Evolutionary conservation across 2,113 vertebrate genomes (phyloP).

Genomic region (Elephas maximus): DNA sequence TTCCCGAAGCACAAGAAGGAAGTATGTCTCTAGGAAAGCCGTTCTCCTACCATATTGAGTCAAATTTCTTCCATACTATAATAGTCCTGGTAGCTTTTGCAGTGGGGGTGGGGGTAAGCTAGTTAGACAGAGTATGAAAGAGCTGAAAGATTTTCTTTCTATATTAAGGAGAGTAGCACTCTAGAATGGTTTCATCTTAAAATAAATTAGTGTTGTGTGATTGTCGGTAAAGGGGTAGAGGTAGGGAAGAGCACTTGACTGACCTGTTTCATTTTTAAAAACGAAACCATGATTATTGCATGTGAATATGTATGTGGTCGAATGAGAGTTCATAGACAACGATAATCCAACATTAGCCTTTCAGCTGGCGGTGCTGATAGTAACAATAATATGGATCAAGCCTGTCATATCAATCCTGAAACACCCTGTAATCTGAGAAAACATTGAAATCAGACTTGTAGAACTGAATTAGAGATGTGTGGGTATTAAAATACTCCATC

Average conservation of each 20-base stretch:
- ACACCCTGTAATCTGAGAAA: slow-evolving; percentile 87
- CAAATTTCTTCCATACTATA: slow-evolving; percentile 57
- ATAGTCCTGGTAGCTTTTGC: slow-evolving; percentile 58
- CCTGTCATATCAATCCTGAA: slow-evolving; percentile 85
- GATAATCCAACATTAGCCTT: slow-evolving; percentile 81
- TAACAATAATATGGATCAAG: slow-evolving; percentile 83
- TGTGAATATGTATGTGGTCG: slow-evolving; percentile 76
- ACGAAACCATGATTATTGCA: slow-evolving; percentile 64
- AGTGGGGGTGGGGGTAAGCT: neutral
- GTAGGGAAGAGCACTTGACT: neutral
- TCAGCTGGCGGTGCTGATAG: slow-evolving; percentile 78
- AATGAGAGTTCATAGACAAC: slow-evolving; percentile 81
- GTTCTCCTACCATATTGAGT: slow-evolving; percentile 65
- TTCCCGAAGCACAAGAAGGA: slow-evolving; percentile 62
- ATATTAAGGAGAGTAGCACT: slow-evolving; percentile 54
- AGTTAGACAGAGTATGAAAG: slow-evolving; percentile 67
- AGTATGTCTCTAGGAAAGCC: slow-evolving; percentile 42
- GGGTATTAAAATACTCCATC: slow-evolving; percentile 88
- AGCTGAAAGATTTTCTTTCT: slow-evolving; percentile 49
- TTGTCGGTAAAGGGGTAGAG: neutral
- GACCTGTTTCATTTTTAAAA: slow-evolving; percentile 69
- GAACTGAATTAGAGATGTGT: slow-evolving; percentile 88
- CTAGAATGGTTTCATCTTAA: slow-evolving; percentile 39
- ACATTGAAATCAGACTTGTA: slow-evolving; percentile 86
- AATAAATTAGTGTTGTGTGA: slow-evolving; percentile 57